Base-by-base conservation (phyloP, 2,113 vertebrate species). In the Buteo buteo region DNA sequence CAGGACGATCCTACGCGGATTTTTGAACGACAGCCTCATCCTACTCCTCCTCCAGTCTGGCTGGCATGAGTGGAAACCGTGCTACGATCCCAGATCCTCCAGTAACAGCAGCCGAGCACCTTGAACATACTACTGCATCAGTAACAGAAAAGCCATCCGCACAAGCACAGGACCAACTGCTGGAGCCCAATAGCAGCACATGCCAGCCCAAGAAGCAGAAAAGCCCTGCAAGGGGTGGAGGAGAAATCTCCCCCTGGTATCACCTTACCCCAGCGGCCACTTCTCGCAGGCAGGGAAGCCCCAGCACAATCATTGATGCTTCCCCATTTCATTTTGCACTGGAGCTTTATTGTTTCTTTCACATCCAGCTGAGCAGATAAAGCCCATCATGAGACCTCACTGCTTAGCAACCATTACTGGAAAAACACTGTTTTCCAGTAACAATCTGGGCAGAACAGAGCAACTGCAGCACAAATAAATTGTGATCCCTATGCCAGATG, bases 381-480 rank as follows among this genome's bases (percentile, higher is more conserved):
- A 97, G 77, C 77, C 65, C 86, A 89, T 83, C 71, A 73, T 49
- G 38, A 86, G 89, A 86, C 83, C 80, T 91, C 83, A 84, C 83
- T 89, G 89, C 94, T 83, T 97, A 90, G 94, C 96, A 95, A 94
- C 90, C 42, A 86, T 14, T 42, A 90, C 90, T 94, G 95, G 94
- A 78, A 93, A 95, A 96, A 95, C 20, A 36, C 86, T 78, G 32
- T 71, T 95, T 94, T 95, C 93, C 95, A 96, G 91, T 91, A 96
- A 90, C 20, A 54, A 78, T 32, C 90, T 93, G 87, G 94, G 82
- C 93, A 93, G 58, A 88, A 54, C 40, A 96, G 85, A 95, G 67
- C 74, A 82, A 94, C 78, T 94, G 73, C 82, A 88, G 66, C 85
- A 58, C 62, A 73, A 80, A 88, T 31, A 76, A 49, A 58, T 0